Evolutionary conservation across 2,888 invertebrate genomes (phyloP), one percentile per base, ranked within the genome.

Genomic region (Eristalis pertinax): DNA sequence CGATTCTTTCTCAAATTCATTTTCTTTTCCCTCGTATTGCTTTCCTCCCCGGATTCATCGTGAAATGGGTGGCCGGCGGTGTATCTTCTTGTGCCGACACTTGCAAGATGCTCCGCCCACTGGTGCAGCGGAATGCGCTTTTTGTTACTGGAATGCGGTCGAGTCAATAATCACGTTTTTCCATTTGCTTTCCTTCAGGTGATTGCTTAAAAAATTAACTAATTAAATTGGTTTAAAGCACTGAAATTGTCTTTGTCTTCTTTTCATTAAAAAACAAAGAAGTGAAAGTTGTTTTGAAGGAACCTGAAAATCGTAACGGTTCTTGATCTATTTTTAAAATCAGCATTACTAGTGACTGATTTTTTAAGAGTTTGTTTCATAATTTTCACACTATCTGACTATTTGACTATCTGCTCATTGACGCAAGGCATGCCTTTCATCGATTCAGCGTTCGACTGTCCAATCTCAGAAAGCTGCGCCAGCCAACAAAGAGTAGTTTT

Each of bases 151-250:
- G 58, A 75, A 19, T 65, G 65, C 1, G 24, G 26, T 0, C 50
- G 15, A 15, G 10, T n/a, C 10, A 58, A 29, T 15, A 24, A 32
- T 1, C 24, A 19, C n/a, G 67, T 22, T 22, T 41, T 67, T 32
- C 4, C 32, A 19, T n/a, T 29, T 24, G 41, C 29, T 60, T 60
- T 50, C 22, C 65, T 67, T 29, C 26, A 35, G 74, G 74, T 74
- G 68, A 62, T 80, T 50, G 35, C 74, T 26, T 74, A 62, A 63
- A 80, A 62, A 80, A 74, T 80, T 29, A 74, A 69, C 64, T 74
- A 80, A 80, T 80, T 74, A 80, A 74, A 80, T 67, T 68, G 74
- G 2, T 78, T 78, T 72, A 35, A 63, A 63, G 60, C 70, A 72
- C 35, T 35, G 15, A 35, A 24, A 58, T 24, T 22, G 38, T 65